Base-by-base conservation (phyloP, 2,888 invertebrate species). In the Lasius platythorax region DNA sequence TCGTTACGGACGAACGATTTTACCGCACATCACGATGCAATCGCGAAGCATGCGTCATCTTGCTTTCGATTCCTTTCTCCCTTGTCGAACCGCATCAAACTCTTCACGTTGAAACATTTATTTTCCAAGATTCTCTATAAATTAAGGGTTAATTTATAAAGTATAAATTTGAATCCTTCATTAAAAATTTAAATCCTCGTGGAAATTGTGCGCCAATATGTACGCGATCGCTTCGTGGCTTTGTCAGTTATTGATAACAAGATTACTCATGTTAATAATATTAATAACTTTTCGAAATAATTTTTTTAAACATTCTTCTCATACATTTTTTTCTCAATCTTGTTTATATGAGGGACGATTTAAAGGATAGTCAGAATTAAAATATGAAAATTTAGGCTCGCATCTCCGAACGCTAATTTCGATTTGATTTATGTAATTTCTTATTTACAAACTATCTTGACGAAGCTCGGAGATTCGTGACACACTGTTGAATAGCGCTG, bases 1-100 rank as follows among this genome's bases (percentile, higher is more conserved):
- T 33, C 50, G 73, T 79, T 43, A 72, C 46, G 72, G 72, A 58
- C 75, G 79, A 61, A n/a, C 46, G 61, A 74, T 73, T 81, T 81
- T 81, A 37, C 33, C 61, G 37, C 37, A n/a, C n/a, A 12, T 53
- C 58, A 40, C 46, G 73, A 56, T 46, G 40, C 33, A 46, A 61
- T 70, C 50, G 30, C 28, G 28, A 43, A 43, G 23, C 50, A 30
- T 40, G 15, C 40, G 67, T 58, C 58, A 46, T 73, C 61, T 73
- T 33, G 15, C 74, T 37, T 53, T 79, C 58, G 46, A 28, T 53
- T 76, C 37, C 30, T 33, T 64, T 63, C 43, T 33, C 11, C n/a
- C 8, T 40, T 30, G 28, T 73, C 40, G 28, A 73, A 30, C n/a
- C 15, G 37, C 40, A 9, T 40, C 40, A 12, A 50, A n/a, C 6